These are phyloP conservation scores for Tiaroga cobitis DNA, from an alignment of 2,797 vertebrate species.

Conservation along the genomic window DNA sequence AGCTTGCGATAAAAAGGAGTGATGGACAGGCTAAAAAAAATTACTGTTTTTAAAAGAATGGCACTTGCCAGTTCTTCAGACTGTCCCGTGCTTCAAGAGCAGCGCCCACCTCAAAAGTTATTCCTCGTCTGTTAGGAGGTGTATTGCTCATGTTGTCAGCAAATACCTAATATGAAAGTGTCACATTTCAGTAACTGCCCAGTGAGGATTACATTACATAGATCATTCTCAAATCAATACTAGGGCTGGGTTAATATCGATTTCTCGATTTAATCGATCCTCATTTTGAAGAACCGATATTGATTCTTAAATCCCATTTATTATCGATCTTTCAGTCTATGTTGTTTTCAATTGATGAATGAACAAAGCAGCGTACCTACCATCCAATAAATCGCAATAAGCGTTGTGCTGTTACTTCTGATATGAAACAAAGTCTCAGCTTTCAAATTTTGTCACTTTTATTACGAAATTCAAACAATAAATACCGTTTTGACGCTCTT, in stretches of 20 bases:
- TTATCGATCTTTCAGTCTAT: not conserved
- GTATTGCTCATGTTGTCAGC: conserved; percentile 87
- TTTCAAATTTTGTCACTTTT: not conserved
- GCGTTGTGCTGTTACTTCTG: not conserved
- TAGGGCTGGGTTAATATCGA: not conserved
- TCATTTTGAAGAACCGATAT: not conserved
- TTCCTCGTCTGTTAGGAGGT: conserved; percentile 92
- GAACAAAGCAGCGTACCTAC: not conserved
- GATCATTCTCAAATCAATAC: not conserved
- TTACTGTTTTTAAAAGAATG: conserved; percentile 1
- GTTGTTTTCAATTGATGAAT: not conserved
- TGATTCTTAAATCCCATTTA: not conserved
- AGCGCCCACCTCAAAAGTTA: conserved; percentile 94
- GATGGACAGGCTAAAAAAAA: not conserved
- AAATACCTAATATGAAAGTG: conserved; percentile 33
- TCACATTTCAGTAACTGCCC: conserved; percentile 54
- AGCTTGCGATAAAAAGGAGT: not conserved
- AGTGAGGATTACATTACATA: conserved; percentile 1
- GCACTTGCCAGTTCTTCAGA: conserved; percentile 86
- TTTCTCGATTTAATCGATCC: not conserved
- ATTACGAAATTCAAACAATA: not conserved
- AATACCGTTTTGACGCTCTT: not conserved
- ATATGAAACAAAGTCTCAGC: not conserved
- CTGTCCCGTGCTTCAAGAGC: conserved; percentile 94
- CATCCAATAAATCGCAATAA: not conserved